Evolutionary conservation across 2,888 invertebrate species (phyloP), one percentile per base, ranked within the genome.

Genomic region (Dolomedes plantarius): DNA sequence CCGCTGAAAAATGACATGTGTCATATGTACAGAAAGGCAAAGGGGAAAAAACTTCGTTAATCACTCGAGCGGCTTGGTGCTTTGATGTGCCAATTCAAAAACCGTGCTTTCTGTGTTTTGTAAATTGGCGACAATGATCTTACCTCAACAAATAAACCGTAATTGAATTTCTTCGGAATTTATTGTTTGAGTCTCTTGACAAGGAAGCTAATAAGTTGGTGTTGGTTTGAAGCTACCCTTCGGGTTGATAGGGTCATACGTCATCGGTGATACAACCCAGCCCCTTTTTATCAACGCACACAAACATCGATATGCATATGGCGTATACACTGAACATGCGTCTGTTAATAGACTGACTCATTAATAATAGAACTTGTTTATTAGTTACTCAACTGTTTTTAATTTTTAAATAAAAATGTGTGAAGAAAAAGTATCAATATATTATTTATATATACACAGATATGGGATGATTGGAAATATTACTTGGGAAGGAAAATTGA

Each of bases 91-190:
- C 41, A 9, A 16, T 46, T 2, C 41, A 46, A 2, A n/a, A 31
- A 19, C 31, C 32, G 6, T 29, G 65, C 36, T 75, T 75, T 62
- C 13, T 13, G 9, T 46, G 27, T 29, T 19, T 11, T 23, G 9
- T 62, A 31, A 72, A 65, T n/a, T 16, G 64, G 65, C 50, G 67
- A 36, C 67, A 50, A 67, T 80, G 50, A 68, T 67, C 67, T 46
- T 29, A 68, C 41, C 65, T 56, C 68, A 41, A 27, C 69, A 31
- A 56, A 27, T 16, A 56, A 64, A 67, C 28, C 19, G 62, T 69
- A 75, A 81, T 75, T 81, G 69, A 75, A 76, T 68, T 81, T 46
- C 29, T n/a, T 28, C 29, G 29, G 74, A 69, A 81, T 75, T 75
- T 81, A 81, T 81, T 74, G 75, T 73, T 56, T 5, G 13, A 29